Evolutionary conservation across 2,797 vertebrate species (phyloP), one percentile per base, ranked within the genome.

Genomic region (Chelmon rostratus): DNA sequence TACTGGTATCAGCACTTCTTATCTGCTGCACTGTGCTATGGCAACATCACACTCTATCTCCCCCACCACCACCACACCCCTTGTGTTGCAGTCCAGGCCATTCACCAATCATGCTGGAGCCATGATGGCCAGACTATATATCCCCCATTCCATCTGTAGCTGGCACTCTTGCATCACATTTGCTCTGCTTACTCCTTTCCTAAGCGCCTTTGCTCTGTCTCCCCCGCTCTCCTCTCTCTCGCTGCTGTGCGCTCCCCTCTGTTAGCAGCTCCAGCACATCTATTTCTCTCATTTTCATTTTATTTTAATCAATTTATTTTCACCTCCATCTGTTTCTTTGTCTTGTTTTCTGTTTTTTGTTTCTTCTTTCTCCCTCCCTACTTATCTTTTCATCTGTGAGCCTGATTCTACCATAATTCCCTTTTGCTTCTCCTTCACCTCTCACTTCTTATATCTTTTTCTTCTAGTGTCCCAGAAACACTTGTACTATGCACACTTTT

Each of bases 111-210:
- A 90, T 75, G 81, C 68, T 35, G 81, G 73, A 88, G 86, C 79
- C 75, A 72, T 80, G 84, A 73, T 50, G 73, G 82, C 87, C 88
- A 71, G 68, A 61, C 84, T 68, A 91, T 85, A 88, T 93, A 93
- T 93, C 88, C 93, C 93, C 78, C 64, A 7, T 92, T 94, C 92
- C 83, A 92, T 92, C 93, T 95, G 92, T 93, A 94, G 93, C 91
- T 95, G 95, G 93, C 93, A 95, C 79, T 94, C 92, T 92, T 93
- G 92, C 92, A 91, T 94, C 92, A 92, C 82, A 82, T 92, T 94
- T 89, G 86, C 89, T 82, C 82, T 79, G 85, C 84, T 77, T 65
- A 64, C 79, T 91, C 74, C 58, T 83, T 58, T 79, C 70, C 76
- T 57, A 69, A 86, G 82, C 63, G 68, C 76, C 79, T 84, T 80